These are phyloP conservation scores for Lysandra bellargus DNA, from an alignment of 2,888 invertebrate species.

Conservation along the genomic window DNA sequence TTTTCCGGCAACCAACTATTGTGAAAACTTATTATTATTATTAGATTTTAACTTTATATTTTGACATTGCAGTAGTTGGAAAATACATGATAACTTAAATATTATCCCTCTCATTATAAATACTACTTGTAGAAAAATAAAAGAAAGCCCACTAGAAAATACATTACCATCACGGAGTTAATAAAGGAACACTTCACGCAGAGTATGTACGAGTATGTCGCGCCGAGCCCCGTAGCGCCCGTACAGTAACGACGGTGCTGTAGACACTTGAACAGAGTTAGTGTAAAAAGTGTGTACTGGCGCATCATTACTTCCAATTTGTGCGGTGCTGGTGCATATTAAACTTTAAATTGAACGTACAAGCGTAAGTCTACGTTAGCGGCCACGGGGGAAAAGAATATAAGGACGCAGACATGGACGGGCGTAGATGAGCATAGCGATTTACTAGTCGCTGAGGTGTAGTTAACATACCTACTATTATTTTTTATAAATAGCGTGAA, in stretches of 20 bases:
- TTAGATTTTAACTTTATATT: too few species aligned
- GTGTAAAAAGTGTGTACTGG: slow-evolving; percentile 28
- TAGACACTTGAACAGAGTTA: slow-evolving; percentile 14
- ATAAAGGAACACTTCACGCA: background rate
- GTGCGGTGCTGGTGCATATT: slow-evolving; percentile 67
- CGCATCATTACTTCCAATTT: slow-evolving; percentile 75
- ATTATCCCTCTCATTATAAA: background rate
- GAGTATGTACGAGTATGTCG: background rate
- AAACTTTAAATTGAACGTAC: slow-evolving; percentile 77
- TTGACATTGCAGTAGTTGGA: too few species aligned
- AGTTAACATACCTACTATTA: too few species aligned
- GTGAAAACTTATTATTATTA: too few species aligned
- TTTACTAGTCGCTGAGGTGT: too few species aligned
- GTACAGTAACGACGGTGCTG: too few species aligned
- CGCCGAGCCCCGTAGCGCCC: background rate
- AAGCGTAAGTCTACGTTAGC: slow-evolving; percentile 76
- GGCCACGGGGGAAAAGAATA: slow-evolving; percentile 57
- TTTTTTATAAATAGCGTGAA: too few species aligned
- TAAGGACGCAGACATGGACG: slow-evolving; percentile 31
- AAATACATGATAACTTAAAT: too few species aligned
- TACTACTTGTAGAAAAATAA: background rate
- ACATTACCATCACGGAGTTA: background rate
- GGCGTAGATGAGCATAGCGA: slow-evolving; percentile 34
- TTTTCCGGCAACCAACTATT: too few species aligned
- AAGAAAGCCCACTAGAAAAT: background rate